These are phyloP conservation scores for Peromyscus attwateri DNA, from an alignment of 2,797 vertebrate species.

Conservation along the genomic window DNA sequence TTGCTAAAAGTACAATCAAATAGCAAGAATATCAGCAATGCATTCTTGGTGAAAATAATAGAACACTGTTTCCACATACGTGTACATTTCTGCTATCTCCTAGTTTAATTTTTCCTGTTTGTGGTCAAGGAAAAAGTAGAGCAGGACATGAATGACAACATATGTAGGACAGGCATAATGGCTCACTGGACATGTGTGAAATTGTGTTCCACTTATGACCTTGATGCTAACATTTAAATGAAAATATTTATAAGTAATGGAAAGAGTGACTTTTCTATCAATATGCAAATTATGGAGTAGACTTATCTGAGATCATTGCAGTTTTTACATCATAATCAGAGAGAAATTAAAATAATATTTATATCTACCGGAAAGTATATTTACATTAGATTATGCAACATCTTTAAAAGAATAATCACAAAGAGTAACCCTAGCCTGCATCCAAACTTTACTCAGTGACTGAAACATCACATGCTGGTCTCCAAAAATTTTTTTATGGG, in stretches of 20 bases:
- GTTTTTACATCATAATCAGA: conserved; percentile 52
- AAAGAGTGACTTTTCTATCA: conserved; percentile 33
- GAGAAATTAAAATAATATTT: conserved; percentile 59
- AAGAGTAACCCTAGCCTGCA: conserved; percentile 66
- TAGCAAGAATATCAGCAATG: not conserved
- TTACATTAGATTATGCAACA: conserved; percentile 31
- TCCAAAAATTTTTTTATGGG: conserved; percentile 64
- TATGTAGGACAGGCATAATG: not conserved
- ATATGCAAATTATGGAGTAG: conserved; percentile 10
- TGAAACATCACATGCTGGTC: conserved; percentile 67
- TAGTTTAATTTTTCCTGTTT: not conserved
- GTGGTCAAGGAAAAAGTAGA: not conserved
- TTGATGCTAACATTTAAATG: conserved; percentile 23
- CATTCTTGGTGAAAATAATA: not conserved
- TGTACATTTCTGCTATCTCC: not conserved
- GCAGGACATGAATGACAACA: not conserved
- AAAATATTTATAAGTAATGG: conserved; percentile 40
- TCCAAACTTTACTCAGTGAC: conserved; percentile 77
- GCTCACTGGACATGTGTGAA: not conserved
- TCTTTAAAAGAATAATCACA: conserved; percentile 63
- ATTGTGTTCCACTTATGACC: not conserved
- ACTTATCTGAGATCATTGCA: conserved; percentile 34
- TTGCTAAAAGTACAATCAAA: not conserved
- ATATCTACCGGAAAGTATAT: conserved; percentile 26
- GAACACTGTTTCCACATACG: not conserved